phyloP scores from a whole-genome alignment of 2,888 invertebrate genomes.

The Morpho achilles region DNA sequence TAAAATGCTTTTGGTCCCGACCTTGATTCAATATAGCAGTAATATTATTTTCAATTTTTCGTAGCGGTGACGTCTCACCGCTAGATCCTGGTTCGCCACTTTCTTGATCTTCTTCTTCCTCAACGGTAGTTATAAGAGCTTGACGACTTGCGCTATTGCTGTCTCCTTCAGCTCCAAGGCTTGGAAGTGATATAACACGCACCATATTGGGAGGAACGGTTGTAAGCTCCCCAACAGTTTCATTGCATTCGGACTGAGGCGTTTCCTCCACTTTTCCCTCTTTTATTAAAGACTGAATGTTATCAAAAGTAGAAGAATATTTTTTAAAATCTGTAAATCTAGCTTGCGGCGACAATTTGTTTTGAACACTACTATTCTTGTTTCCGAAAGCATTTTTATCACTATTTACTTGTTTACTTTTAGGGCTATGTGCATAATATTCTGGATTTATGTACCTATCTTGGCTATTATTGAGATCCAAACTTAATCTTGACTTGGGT shows the following conservation, averaged over 20 bases:
- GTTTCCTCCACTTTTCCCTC: constrained; percentile 83
- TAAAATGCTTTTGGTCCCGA: constrained; percentile 76
- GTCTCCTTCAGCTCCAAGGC: constrained; percentile 78
- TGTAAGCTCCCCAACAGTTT: constrained; percentile 81
- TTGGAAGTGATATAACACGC: constrained; percentile 84
- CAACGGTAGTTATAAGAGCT: constrained; percentile 84
- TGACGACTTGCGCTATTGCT: constrained; percentile 74
- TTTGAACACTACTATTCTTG: constrained; percentile 54
- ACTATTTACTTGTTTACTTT: constrained; percentile 60
- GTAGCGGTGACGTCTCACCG: constrained; percentile 82
- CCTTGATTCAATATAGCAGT: constrained; percentile 82
- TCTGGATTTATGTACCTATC: constrained; percentile 68
- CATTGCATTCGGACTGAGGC: constrained; percentile 70
- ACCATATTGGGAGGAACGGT: constrained; percentile 82
- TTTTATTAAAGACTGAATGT: constrained; percentile 85
- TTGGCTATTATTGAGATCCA: constrained; percentile 79
- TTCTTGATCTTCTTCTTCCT: constrained; percentile 85
- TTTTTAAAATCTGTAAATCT: constrained; percentile 82
- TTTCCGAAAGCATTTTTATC: constrained; percentile 51
- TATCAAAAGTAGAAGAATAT: constrained; percentile 88
- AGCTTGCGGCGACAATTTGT: constrained; percentile 75
- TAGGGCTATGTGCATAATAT: constrained; percentile 70
- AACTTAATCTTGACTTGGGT: constrained; percentile 79
- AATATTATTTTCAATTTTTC: constrained; percentile 86
- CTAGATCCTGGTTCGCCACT: constrained; percentile 80